phyloP scores from a whole-genome alignment of 2,797 vertebrate species.

The Myotis planiceps region DNA sequence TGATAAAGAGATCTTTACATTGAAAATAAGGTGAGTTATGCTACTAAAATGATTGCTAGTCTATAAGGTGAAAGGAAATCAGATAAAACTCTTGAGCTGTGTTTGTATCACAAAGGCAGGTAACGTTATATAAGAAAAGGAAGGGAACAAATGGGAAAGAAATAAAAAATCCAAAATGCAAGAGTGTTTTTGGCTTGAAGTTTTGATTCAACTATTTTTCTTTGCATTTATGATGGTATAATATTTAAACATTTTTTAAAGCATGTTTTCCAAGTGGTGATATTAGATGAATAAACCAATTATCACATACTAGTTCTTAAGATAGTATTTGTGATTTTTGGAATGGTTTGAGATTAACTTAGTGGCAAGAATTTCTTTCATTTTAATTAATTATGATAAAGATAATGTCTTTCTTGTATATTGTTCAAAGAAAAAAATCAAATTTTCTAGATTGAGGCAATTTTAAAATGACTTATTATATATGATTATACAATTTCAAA shows the following conservation, averaged over 20 bases:
- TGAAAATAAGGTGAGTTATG: slow-evolving; percentile 5
- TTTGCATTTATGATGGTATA: background rate
- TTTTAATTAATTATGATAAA: slow-evolving; percentile 7
- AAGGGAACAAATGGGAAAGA: background rate
- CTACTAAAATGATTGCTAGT: background rate
- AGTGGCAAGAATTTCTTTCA: background rate
- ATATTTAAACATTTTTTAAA: background rate
- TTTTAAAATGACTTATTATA: background rate
- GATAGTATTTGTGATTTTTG: background rate
- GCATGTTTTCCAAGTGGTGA: background rate
- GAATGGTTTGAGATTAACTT: background rate
- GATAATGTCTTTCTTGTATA: background rate
- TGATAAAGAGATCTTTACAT: background rate
- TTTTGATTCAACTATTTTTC: background rate
- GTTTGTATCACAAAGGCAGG: background rate
- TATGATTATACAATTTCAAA: background rate
- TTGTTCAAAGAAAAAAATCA: background rate
- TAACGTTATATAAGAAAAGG: background rate
- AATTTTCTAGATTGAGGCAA: background rate
- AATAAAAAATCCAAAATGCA: background rate
- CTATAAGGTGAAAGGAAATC: background rate
- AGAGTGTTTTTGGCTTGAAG: background rate
- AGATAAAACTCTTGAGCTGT: background rate
- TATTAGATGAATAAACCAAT: background rate
- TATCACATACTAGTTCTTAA: background rate